A percentile compares a stretch with the other conserved stretches of the same genome.
Evolutionary conservation across 2,113 vertebrate species (phyloP).

Genomic region (Neodon shergylaensis): DNA sequence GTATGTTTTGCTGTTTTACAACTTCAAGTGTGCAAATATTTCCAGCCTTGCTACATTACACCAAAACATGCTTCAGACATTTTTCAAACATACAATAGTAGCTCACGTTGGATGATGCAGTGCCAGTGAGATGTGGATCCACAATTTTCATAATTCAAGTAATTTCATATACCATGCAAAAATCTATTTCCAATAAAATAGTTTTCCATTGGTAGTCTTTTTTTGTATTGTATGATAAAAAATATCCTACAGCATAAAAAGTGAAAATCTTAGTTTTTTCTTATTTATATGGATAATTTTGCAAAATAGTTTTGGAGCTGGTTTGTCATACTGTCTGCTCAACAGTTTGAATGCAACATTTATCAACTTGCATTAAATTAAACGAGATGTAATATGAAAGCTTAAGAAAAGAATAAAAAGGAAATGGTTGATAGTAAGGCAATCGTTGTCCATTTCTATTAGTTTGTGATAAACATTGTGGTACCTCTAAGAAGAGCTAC

Average conservation of each 20-base stretch:
- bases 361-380: neutral
- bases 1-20: neutral
- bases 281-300: neutral
- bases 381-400: conserved; percentile 4
- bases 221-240: neutral
- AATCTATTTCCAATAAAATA: neutral
- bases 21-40: neutral
- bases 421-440: neutral
- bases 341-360: neutral
- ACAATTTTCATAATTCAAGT: neutral
- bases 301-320: neutral
- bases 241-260: neutral
- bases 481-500: neutral
- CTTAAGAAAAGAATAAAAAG: neutral
- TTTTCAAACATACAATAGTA: neutral
- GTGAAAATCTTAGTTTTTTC: neutral
- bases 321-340: neutral
- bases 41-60: neutral
- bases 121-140: rapidly evolving
- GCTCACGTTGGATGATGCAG: neutral
- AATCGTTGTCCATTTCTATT: conserved; percentile 1
- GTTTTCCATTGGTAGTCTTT: neutral
- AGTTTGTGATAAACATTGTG: conserved; percentile 17
- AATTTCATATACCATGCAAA: neutral
- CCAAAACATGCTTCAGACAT: neutral